Conservation (phyloP, 2,797 vertebrate genomes). For the Arnoldichthys spilopterus region DNA sequence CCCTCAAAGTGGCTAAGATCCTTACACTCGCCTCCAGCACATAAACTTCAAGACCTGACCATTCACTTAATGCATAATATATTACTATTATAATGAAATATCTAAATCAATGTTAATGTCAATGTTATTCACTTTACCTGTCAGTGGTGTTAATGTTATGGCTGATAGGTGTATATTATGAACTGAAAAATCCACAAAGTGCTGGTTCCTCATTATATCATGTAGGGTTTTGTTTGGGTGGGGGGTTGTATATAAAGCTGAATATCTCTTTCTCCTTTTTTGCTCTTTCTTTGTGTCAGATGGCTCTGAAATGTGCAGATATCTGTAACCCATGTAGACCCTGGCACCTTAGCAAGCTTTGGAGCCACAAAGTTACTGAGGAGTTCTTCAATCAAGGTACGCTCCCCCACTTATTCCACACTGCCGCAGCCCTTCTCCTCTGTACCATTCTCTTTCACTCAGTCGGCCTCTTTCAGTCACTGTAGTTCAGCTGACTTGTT, state of each 20-base stretch:
- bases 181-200: background rate
- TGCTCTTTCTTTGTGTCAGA: conserved; percentile 72
- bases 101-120: no score
- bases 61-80: no score
- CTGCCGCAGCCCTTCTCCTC: background rate
- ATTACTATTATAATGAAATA: no score
- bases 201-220: background rate
- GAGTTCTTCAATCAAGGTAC: conserved; percentile 98
- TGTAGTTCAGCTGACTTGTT: background rate
- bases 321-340: conserved; percentile 98
- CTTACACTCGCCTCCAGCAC: no score
- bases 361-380: conserved; percentile 96
- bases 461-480: background rate
- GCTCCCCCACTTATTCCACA: background rate
- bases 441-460: background rate
- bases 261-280: background rate
- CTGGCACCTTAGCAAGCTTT: conserved; percentile 97
- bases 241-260: background rate
- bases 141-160: no score
- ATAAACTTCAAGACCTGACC: no score
- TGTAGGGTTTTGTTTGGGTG: no score
- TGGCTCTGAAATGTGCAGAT: conserved; percentile 98
- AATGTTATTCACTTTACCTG: no score
- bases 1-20: no score
- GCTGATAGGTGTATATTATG: no score